Base-by-base conservation (phyloP, 1,140 invertebrate genomes). In the Watersipora subatra region DNA sequence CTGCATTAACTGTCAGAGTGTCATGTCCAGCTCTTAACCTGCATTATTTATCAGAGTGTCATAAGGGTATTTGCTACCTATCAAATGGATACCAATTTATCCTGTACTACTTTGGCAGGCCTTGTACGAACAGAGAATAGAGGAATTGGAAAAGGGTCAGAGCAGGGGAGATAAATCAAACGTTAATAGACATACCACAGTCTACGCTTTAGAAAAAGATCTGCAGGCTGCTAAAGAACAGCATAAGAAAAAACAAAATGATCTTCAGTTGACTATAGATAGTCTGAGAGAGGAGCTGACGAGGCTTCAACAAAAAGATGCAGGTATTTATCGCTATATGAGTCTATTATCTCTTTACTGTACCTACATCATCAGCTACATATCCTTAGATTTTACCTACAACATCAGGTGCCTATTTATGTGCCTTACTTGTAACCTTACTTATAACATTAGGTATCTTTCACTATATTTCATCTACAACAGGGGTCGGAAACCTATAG, bases 91-190 rank as follows among this genome's bases (percentile, higher is more conserved):
- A n/a, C n/a, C n/a, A n/a, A n/a, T n/a, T n/a, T n/a, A n/a, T n/a
- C n/a, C n/a, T n/a, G n/a, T n/a, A n/a, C n/a, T n/a, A n/a, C n/a
- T n/a, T n/a, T n/a, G n/a, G n/a, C 63, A 78, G 76, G 58, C 73
- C 57, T 73, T 78, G 69, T 79, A 73, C 71, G 76, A 79, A 66
- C 74, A 75, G 19, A 67, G 76, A 22, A 76, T 79, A 28, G 63
- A 71, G 34, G 74, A 77, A 61, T 64, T 79, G 57, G 76, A 79
- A 64, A 30, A 66, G 1, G 75, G 76, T 68, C 63, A 77, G 65
- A 66, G 69, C 24, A 73, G 73, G n/a, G 67, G 67, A 26, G 68
- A 68, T 2, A 69, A 72, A 30, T 28, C 59, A 55, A 24, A 22
- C 29, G 59, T 34, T n/a, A 75, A 74, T 59, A 75, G 73, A 27